Conservation (phyloP, 2,888 invertebrate species). For the Sicus ferrugineus region DNA sequence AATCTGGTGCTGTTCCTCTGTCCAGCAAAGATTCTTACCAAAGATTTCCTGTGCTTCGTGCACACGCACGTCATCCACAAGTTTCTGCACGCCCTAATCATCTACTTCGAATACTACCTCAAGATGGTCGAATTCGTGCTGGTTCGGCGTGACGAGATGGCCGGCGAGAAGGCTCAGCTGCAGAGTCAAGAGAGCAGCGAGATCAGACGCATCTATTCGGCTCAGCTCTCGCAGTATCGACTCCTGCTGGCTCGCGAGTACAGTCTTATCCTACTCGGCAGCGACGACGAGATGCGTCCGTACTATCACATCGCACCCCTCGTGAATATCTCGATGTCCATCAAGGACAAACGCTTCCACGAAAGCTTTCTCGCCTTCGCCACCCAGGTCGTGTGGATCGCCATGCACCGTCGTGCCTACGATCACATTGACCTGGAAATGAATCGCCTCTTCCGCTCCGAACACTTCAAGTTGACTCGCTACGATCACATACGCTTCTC, state of each 20-base stretch:
- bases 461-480: slow-evolving; percentile 54
- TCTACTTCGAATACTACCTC: slow-evolving; percentile 63
- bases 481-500: slow-evolving; percentile 50
- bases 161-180: slow-evolving; percentile 51
- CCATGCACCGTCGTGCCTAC: slow-evolving; percentile 57
- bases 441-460: slow-evolving; percentile 60
- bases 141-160: slow-evolving; percentile 58
- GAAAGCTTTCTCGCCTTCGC: slow-evolving; percentile 57
- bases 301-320: slow-evolving; percentile 56
- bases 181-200: slow-evolving; percentile 55
- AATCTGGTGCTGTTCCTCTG: slow-evolving; percentile 57
- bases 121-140: slow-evolving; percentile 59
- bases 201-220: slow-evolving; percentile 55
- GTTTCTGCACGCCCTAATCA: slow-evolving; percentile 57
- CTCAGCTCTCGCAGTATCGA: slow-evolving; percentile 56
- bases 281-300: slow-evolving; percentile 49
- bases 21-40: slow-evolving; percentile 52
- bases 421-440: slow-evolving; percentile 59
- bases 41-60: slow-evolving; percentile 55
- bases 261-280: slow-evolving; percentile 56
- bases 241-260: slow-evolving; percentile 61
- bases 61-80: slow-evolving; percentile 54
- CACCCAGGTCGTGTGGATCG: slow-evolving; percentile 60
- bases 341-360: slow-evolving; percentile 53
- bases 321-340: slow-evolving; percentile 53